These are phyloP conservation scores for Chironomus riparius DNA, from an alignment of 2,888 invertebrate genomes.

Conservation along the genomic window DNA sequence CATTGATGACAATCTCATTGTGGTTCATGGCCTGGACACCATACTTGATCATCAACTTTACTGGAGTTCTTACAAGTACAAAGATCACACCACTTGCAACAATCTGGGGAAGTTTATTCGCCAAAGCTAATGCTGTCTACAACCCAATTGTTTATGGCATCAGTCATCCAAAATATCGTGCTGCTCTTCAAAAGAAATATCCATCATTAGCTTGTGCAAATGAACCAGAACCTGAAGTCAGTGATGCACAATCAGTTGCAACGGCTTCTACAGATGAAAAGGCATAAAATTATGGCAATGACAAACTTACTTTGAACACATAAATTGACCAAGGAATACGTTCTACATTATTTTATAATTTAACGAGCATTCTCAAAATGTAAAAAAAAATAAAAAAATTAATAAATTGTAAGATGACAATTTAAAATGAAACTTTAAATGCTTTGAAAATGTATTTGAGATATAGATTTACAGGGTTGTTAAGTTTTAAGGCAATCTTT, in stretches of 20 bases:
- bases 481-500: too few species aligned
- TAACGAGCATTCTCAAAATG: too few species aligned
- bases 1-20: constrained; percentile 47
- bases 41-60: constrained; percentile 43
- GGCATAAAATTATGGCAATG: not conserved
- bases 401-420: too few species aligned
- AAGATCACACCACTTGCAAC: constrained; percentile 40
- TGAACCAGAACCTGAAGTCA: not conserved
- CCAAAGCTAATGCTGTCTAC: constrained; percentile 51
- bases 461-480: too few species aligned
- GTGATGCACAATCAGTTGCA: not conserved
- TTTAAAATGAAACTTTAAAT: too few species aligned
- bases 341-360: too few species aligned
- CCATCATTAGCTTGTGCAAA: constrained; percentile 44
- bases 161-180: constrained; percentile 54
- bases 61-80: constrained; percentile 39
- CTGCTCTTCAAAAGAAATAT: constrained; percentile 51
- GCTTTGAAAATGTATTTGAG: too few species aligned
- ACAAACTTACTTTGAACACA: too few species aligned
- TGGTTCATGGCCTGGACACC: constrained; percentile 52
- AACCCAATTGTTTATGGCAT: constrained; percentile 53
- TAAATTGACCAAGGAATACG: too few species aligned
- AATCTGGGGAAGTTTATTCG: constrained; percentile 48
- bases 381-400: too few species aligned
- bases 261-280: constrained; percentile 35